phyloP scores from a whole-genome alignment of 2,113 vertebrate species.

The Chrysemys picta region DNA sequence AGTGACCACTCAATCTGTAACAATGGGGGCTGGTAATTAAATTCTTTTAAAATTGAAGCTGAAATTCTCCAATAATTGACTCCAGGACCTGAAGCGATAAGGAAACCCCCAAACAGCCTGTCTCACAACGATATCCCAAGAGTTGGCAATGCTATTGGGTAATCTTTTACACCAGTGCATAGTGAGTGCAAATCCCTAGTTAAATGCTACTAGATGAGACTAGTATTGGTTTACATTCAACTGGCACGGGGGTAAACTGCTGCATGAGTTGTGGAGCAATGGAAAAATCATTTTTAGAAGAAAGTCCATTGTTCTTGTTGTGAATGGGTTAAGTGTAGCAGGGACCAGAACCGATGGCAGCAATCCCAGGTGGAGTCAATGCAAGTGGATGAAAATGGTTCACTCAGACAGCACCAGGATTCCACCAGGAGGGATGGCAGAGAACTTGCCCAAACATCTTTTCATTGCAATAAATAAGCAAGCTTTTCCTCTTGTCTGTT shows the following conservation, averaged over 20 bases:
- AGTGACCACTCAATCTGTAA: background rate
- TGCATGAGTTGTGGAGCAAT: background rate
- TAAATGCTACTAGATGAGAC: background rate
- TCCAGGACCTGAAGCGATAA: background rate
- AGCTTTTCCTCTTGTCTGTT: background rate
- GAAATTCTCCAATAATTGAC: background rate
- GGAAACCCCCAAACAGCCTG: background rate
- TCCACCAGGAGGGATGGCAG: background rate
- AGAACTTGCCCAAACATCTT: background rate
- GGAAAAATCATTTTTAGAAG: background rate
- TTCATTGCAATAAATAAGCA: background rate
- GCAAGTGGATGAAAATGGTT: background rate
- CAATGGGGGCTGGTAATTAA: background rate
- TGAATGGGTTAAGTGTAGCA: background rate
- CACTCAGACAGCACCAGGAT: rapidly evolving
- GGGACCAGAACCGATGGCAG: background rate
- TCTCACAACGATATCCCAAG: background rate
- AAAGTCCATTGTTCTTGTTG: background rate
- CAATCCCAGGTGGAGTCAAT: background rate
- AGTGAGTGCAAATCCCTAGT: background rate
- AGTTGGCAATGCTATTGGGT: background rate
- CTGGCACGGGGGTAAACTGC: background rate
- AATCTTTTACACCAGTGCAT: background rate
- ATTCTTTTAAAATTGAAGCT: background rate
- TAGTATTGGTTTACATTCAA: background rate